Conservation (phyloP, 1,140 invertebrate genomes). For the Aphelenchoides fujianensis region DNA sequence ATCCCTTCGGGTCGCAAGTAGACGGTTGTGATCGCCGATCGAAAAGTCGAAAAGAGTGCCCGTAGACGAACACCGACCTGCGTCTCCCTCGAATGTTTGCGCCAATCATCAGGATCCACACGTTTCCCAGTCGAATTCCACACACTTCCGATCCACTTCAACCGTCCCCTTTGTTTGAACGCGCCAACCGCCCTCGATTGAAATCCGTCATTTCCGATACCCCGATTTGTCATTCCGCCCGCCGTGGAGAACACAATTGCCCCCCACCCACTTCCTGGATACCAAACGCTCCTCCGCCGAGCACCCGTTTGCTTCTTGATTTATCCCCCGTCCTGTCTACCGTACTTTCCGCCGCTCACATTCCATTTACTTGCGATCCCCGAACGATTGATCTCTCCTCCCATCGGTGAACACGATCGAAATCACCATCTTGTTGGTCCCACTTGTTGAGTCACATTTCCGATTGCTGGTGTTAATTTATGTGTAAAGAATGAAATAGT, state of each 20-base stretch:
- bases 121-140: background rate
- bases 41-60: background rate
- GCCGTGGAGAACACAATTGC: background rate
- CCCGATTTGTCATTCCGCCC: background rate
- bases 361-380: background rate
- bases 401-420: background rate
- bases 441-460: background rate
- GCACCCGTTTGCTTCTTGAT: too few species aligned
- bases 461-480: background rate
- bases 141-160: background rate
- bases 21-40: background rate
- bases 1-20: slow-evolving; percentile 41
- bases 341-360: background rate
- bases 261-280: too few species aligned
- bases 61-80: background rate
- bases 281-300: too few species aligned
- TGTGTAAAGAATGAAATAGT: background rate
- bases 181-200: background rate
- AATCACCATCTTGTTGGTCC: background rate
- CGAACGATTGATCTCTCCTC: background rate
- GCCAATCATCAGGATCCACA: background rate
- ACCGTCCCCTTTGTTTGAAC: background rate
- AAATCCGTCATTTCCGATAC: background rate
- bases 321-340: background rate
- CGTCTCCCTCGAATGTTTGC: background rate